Evolutionary conservation across 2,113 vertebrate genomes (phyloP), one percentile per base, ranked within the genome.

Genomic region (Peromyscus leucopus): DNA sequence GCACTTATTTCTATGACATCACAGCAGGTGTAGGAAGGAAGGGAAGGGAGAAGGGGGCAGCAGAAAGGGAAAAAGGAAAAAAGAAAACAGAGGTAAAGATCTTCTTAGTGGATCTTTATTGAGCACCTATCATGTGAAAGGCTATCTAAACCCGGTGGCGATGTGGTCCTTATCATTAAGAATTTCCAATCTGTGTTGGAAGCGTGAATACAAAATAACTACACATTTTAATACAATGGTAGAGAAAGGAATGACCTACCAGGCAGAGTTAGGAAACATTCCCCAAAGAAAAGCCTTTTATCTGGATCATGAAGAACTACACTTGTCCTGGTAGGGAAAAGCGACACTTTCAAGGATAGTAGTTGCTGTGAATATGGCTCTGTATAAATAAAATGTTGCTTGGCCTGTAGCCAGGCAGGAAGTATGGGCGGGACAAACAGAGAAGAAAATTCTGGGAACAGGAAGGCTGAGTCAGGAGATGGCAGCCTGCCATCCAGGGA

Each of bases 1-100:
- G 26, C 42, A 19, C 31, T 89, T 78, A 51, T 85, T 85, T 78
- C 67, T 26, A 71, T 51, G 48, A 42, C 65, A 63, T 89, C 3
- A 63, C 11, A 75, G 57, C 31, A 87, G 74, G 21, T 48, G 4
- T 11, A 26, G 36, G 31, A 31, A 51, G 46, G 48, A 3, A 28
- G 5, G 36, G 15, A 31, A 22, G 61, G 42, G 22, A 15, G 24
- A 31, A 26, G 13, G 72, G 72, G 36, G 22, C 9, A 2, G 42
- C 1, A 3, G 3, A 15, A 9, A 17, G 39, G 11, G 26, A 61
- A 21, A 12, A 33, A 31, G 0, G 13, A 10, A 69, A 10, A 71
- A 9, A 59, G 12, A 36, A n/a, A 31, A 59, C 4, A 42, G 61
- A 67, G 16, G 1, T 24, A 83, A 12, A 26, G 46, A 74, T 46